Conservation (phyloP, 2,113 vertebrate species). For the Lota lota region DNA sequence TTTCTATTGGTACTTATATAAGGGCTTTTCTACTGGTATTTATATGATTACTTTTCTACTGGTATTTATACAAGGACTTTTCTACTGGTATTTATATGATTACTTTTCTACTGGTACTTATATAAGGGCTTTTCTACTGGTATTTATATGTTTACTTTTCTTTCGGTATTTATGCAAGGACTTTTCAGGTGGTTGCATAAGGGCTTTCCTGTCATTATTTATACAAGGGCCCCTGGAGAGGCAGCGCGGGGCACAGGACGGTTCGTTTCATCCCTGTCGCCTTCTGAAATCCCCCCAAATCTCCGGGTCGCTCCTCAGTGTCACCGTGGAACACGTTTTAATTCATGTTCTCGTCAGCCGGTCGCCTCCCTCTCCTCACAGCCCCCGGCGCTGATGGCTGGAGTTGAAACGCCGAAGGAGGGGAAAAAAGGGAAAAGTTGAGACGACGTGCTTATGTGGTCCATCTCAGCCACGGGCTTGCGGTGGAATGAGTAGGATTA, state of each 20-base stretch:
- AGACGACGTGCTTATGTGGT: slow-evolving; percentile 32
- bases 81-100: too few relatives aligned
- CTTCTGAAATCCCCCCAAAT: slow-evolving; percentile 36
- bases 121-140: too few relatives aligned
- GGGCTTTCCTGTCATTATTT: too few relatives aligned
- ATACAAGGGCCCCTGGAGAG: too few relatives aligned
- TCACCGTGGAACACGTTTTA: slow-evolving; percentile 36
- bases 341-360: slow-evolving; percentile 29
- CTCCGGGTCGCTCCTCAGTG: slow-evolving; percentile 34
- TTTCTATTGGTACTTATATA: too few relatives aligned
- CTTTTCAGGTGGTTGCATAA: too few relatives aligned
- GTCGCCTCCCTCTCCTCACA: slow-evolving; percentile 1
- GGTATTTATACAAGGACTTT: too few relatives aligned
- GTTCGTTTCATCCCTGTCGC: slow-evolving; percentile 31
- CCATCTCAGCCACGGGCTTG: slow-evolving; percentile 42
- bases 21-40: too few relatives aligned
- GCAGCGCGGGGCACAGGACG: neutral
- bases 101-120: too few relatives aligned
- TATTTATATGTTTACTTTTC: too few relatives aligned
- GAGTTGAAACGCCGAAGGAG: slow-evolving; percentile 27
- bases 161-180: too few relatives aligned
- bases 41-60: too few relatives aligned
- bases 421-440: slow-evolving; percentile 19
- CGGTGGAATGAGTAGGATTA: slow-evolving; percentile 62
- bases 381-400: neutral